Conservation (phyloP, 1,140 invertebrate genomes). For the Episyrphus balteatus region DNA sequence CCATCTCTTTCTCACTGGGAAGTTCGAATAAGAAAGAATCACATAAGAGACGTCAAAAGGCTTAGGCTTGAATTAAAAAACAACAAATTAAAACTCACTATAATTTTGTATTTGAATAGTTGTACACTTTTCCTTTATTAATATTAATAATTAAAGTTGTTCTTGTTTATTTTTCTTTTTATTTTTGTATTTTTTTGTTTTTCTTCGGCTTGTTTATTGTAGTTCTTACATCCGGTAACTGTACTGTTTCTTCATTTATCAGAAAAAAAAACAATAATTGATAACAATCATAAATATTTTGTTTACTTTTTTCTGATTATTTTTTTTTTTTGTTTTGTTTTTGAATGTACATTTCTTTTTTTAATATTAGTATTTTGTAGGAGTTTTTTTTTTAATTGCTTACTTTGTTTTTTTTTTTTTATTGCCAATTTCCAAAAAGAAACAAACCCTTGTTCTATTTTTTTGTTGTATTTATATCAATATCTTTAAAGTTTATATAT, state of each 20-base stretch:
- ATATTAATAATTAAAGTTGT: slow-evolving; percentile 3
- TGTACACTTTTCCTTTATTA: slow-evolving; percentile 33
- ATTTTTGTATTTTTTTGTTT: slow-evolving; percentile 8
- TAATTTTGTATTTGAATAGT: slow-evolving; percentile 27
- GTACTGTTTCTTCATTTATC: background rate
- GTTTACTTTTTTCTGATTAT: slow-evolving; percentile 1
- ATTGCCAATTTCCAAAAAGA: too few species aligned
- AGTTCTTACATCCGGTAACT: slow-evolving; percentile 1
- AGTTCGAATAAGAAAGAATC: too few species aligned
- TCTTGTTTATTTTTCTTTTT: background rate
- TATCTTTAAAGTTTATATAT: too few species aligned
- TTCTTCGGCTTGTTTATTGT: slow-evolving; percentile 12
- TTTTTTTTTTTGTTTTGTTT: background rate
- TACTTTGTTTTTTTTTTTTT: too few species aligned
- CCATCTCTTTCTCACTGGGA: too few species aligned
- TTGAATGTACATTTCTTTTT: slow-evolving; percentile 5
- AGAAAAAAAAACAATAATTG: slow-evolving; percentile 13
- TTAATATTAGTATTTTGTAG: slow-evolving; percentile 7
- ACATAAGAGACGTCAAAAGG: too few species aligned
- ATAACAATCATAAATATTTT: slow-evolving; percentile 3
- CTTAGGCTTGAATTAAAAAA: too few species aligned
- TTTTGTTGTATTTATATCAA: too few species aligned
- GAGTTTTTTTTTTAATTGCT: slow-evolving; percentile 15
- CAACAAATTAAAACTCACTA: background rate
- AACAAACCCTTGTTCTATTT: too few species aligned